Evolutionary conservation across 92 coral and sea anemone genomes (phyloP).

Genomic region (Bergia puertoricense): DNA sequence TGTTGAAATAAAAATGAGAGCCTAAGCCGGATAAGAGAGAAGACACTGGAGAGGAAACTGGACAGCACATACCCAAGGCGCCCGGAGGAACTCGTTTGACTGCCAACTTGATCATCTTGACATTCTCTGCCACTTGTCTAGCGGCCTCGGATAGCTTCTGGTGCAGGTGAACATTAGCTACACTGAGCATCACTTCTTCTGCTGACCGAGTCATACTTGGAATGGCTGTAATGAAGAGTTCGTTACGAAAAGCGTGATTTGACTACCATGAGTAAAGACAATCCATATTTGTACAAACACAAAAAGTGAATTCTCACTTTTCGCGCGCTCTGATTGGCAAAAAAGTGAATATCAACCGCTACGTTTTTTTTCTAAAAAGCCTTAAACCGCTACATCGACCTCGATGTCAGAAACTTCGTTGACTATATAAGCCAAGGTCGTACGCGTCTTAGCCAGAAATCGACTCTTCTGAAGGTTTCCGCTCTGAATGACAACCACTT

Average conservation of each 20-base stretch:
- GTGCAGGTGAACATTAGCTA: slow-evolving; percentile 62
- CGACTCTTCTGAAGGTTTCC: no score
- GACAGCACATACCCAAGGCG: slow-evolving; percentile 48
- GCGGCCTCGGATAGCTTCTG: slow-evolving; percentile 62
- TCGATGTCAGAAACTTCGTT: no score
- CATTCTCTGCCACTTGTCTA: slow-evolving; percentile 61
- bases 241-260: not conserved
- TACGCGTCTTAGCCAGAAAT: no score
- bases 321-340: no score
- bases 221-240: slow-evolving; percentile 50
- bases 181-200: slow-evolving; percentile 65
- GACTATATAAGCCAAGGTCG: no score
- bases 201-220: slow-evolving; percentile 70
- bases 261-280: not conserved
- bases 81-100: slow-evolving; percentile 76
- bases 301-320: not conserved
- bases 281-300: not conserved
- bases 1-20: not conserved
- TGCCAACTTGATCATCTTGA: slow-evolving; percentile 71
- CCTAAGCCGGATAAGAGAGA: not conserved
- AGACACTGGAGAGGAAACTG: not conserved
- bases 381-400: no score
- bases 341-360: no score
- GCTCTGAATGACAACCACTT: no score
- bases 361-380: no score